phyloP scores from a whole-genome alignment of 2,888 invertebrate genomes.

The Cheilosia impressa region DNA sequence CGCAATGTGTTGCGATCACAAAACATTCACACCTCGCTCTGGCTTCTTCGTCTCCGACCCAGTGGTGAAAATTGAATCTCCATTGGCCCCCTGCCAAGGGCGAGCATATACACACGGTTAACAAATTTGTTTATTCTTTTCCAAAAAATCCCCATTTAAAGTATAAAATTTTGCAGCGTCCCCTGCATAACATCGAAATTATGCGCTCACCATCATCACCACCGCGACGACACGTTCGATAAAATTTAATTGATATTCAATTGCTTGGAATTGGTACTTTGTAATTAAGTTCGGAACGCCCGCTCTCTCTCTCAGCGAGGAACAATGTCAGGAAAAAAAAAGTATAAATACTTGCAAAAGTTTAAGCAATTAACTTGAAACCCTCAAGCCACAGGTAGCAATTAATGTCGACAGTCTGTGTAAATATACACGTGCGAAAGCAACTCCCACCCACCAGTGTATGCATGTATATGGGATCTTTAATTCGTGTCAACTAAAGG shows the following conservation, averaged over 20 bases:
- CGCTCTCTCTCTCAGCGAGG: background rate
- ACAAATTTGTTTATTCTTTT: constrained; percentile 7
- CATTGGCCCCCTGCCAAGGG: constrained; percentile 50
- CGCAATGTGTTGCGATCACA: constrained; percentile 42
- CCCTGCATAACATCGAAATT: constrained; percentile 1
- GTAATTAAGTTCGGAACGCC: constrained; percentile 56
- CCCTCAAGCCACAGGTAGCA: constrained; percentile 29
- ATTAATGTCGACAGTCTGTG: constrained; percentile 37
- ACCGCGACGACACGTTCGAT: constrained; percentile 46
- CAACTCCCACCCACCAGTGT: background rate
- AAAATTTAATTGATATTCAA: constrained; percentile 72
- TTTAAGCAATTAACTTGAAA: constrained; percentile 60
- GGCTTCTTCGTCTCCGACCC: background rate
- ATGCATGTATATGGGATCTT: background rate
- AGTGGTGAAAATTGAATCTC: constrained; percentile 4
- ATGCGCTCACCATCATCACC: constrained; percentile 12
- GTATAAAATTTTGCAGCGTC: background rate
- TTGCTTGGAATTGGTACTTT: constrained; percentile 63
- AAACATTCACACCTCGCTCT: constrained; percentile 45
- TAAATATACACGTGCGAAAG: background rate
- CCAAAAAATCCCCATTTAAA: constrained; percentile 5
- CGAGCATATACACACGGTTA: constrained; percentile 2
- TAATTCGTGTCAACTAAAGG: constrained; percentile 15
- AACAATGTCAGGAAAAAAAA: constrained; percentile 2
- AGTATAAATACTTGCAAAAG: constrained; percentile 44